A percentile compares a stretch with the other conserved stretches of the same genome.
Conservation (phyloP, 2,888 invertebrate genomes). For the Entomobrya proxima region DNA sequence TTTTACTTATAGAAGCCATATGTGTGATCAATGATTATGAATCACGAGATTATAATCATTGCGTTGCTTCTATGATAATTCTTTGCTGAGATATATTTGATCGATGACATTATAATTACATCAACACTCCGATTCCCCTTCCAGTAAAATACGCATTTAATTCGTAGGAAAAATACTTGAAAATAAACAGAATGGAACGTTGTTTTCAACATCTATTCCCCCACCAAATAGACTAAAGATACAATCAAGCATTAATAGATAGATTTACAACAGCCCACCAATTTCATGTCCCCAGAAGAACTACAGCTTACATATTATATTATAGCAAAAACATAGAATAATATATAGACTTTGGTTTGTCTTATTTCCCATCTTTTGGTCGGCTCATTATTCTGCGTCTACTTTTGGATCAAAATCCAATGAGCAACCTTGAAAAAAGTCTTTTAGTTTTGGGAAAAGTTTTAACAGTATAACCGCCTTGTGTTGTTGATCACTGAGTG, state of each 20-base stretch:
- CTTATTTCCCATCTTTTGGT: neutral
- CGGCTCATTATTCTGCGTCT: neutral
- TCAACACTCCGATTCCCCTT: neutral
- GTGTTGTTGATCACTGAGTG: neutral
- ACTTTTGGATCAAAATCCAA: neutral
- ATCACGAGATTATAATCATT: neutral
- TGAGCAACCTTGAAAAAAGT: conserved; percentile 31
- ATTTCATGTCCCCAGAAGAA: neutral
- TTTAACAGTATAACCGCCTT: conserved; percentile 13
- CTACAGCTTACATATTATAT: no score
- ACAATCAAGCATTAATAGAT: no score
- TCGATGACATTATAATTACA: neutral
- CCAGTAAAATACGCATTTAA: neutral
- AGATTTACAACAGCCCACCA: neutral
- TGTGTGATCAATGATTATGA: conserved; percentile 6
- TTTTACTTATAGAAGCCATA: neutral
- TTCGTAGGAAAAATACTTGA: neutral
- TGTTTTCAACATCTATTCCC: neutral
- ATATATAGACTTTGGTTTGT: neutral
- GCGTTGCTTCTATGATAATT: no score
- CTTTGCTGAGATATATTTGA: no score
- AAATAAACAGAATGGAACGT: neutral
- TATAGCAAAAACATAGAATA: neutral
- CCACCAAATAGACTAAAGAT: no score
- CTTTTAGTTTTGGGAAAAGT: conserved; percentile 29